Evolutionary conservation across 2,797 vertebrate species (phyloP).

Genomic region (Lepilemur ruficaudatus): DNA sequence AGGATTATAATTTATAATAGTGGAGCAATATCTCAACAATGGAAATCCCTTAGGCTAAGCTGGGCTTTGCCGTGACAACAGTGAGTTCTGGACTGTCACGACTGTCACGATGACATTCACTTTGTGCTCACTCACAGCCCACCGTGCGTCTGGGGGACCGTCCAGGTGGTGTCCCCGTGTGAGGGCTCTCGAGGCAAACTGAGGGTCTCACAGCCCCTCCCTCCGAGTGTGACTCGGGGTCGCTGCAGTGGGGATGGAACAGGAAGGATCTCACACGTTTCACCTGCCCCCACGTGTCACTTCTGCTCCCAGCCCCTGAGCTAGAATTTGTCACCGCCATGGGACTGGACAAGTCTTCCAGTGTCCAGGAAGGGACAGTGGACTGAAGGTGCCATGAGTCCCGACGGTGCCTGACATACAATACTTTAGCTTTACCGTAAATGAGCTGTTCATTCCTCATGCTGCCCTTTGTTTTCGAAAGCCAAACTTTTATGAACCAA

Average conservation of each 20-base stretch:
- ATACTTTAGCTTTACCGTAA: not conserved
- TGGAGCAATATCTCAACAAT: not conserved
- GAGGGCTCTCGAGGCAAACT: accelerated
- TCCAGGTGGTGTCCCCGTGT: accelerated
- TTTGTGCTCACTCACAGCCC: not conserved
- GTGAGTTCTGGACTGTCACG: not conserved
- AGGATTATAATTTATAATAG: not conserved
- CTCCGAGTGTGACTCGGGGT: not conserved
- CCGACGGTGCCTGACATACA: accelerated
- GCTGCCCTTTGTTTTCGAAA: not conserved
- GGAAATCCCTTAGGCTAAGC: not conserved
- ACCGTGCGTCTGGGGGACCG: not conserved
- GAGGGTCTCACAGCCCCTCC: too few species aligned
- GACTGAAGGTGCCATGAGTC: accelerated
- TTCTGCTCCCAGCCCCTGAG: not conserved
- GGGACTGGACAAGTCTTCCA: not conserved
- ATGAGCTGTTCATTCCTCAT: not conserved
- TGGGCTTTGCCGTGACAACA: not conserved
- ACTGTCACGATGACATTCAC: not conserved
- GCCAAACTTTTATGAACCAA: not conserved
- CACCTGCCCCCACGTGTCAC: not conserved
- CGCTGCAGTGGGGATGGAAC: accelerated
- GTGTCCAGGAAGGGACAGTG: not conserved
- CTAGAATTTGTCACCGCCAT: not conserved
- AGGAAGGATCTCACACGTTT: not conserved